phyloP scores from a whole-genome alignment of 1,140 invertebrate species.

The Ips nitidus region DNA sequence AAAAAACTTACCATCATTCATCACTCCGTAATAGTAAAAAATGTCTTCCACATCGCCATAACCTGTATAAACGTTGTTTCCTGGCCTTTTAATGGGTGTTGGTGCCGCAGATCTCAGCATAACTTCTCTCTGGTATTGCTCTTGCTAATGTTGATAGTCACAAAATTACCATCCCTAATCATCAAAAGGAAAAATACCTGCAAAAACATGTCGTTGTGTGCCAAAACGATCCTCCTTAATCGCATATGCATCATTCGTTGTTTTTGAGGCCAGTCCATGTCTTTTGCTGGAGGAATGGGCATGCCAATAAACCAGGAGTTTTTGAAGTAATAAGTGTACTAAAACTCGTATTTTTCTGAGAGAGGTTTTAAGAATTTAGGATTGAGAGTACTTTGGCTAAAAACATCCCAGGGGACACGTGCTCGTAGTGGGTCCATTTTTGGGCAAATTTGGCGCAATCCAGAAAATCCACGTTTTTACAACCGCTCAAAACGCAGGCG shows the following conservation, averaged over 20 bases:
- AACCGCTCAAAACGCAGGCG: slow-evolving; percentile 36
- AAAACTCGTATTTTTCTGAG: slow-evolving; percentile 10
- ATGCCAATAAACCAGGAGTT: slow-evolving; percentile 45
- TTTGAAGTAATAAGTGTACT: slow-evolving; percentile 43
- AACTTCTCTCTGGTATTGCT: slow-evolving; percentile 41
- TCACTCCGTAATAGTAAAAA: slow-evolving; percentile 45
- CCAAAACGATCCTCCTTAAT: slow-evolving; percentile 42
- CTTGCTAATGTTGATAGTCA: slow-evolving; percentile 22
- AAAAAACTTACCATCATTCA: slow-evolving; percentile 43
- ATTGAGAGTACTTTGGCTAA: slow-evolving; percentile 17
- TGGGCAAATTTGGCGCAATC: slow-evolving; percentile 40
- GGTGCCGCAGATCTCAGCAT: slow-evolving; percentile 28
- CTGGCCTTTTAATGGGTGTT: slow-evolving; percentile 31
- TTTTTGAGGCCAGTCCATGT: slow-evolving; percentile 38
- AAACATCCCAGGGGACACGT: slow-evolving; percentile 18
- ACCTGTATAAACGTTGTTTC: slow-evolving; percentile 44
- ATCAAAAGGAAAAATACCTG: slow-evolving; percentile 20
- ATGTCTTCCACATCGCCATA: slow-evolving; percentile 43
- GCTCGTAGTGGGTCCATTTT: slow-evolving; percentile 32
- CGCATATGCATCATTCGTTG: slow-evolving; percentile 46
- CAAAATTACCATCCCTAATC: not conserved
- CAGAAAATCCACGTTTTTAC: slow-evolving; percentile 45
- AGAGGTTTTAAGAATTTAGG: no score
- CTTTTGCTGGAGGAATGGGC: slow-evolving; percentile 30
- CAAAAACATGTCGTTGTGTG: slow-evolving; percentile 45